These are phyloP conservation scores for Myioborus melanocephalus DNA, from an alignment of 2,797 vertebrate genomes.

Conservation along the genomic window DNA sequence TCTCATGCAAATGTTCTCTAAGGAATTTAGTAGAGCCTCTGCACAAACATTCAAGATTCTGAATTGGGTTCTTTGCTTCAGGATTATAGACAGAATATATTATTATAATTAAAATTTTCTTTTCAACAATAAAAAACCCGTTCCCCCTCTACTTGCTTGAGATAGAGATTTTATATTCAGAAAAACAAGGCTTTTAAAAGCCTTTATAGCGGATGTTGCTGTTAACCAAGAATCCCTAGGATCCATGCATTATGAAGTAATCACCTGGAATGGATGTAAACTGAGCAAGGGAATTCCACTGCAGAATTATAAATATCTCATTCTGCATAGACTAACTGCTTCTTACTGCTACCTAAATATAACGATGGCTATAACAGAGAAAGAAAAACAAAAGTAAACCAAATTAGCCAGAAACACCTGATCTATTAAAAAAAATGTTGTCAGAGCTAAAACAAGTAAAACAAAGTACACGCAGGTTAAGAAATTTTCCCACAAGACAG, in stretches of 20 bases:
- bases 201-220: slow-evolving; percentile 9
- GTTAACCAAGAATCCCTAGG: background rate
- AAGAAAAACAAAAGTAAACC: slow-evolving; percentile 11
- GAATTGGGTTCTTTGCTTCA: background rate
- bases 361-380: background rate
- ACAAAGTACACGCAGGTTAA: background rate
- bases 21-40: background rate
- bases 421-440: background rate
- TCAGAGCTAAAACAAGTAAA: background rate
- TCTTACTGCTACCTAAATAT: background rate
- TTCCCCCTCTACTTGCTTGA: background rate
- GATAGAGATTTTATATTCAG: slow-evolving; percentile 12
- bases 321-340: background rate
- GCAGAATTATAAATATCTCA: background rate
- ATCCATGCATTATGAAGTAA: background rate
- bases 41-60: background rate
- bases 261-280: background rate
- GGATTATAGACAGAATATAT: background rate
- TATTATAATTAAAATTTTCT: background rate
- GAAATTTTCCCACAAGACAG: background rate
- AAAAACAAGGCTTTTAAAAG: slow-evolving; percentile 13
- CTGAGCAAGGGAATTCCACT: background rate
- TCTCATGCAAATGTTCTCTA: background rate
- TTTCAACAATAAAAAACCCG: background rate
- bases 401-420: background rate